Percentiles rank a stretch among this genome's conserved stretches.
Conservation (phyloP, 92 coral and sea anemone genomes). For the Palythoa grandis region DNA sequence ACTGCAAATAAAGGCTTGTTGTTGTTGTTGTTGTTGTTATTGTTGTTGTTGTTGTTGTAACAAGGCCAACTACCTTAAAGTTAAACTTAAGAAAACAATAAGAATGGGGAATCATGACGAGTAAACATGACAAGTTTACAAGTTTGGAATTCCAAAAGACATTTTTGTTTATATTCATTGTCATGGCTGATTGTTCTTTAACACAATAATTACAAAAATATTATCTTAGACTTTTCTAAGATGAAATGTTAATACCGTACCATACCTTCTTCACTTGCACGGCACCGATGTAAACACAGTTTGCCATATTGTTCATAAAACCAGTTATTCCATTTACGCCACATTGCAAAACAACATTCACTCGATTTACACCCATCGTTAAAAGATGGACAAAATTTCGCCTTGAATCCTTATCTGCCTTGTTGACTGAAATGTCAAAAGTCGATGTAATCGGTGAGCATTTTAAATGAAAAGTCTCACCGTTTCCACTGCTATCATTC, state of each 20-base stretch:
- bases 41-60: no score
- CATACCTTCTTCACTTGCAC: conserved; percentile 30
- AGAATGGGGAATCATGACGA: no score
- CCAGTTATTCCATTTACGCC: conserved; percentile 11
- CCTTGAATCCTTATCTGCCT: not conserved
- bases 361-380: conserved; percentile 15
- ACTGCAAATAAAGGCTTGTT: no score
- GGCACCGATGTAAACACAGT: conserved; percentile 28
- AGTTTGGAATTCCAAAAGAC: no score
- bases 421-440: not conserved
- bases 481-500: not conserved
- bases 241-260: not conserved
- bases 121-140: no score
- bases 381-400: conserved; percentile 11
- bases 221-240: not conserved
- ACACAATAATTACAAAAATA: not conserved
- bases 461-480: not conserved
- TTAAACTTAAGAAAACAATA: no score
- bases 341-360: conserved; percentile 14
- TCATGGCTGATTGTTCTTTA: no score
- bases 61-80: no score
- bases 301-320: conserved; percentile 16
- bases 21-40: no score
- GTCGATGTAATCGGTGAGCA: not conserved
- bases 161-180: no score